phyloP scores from a whole-genome alignment of 2,797 vertebrate species.

The Enteromius afrohamiltoni region DNA sequence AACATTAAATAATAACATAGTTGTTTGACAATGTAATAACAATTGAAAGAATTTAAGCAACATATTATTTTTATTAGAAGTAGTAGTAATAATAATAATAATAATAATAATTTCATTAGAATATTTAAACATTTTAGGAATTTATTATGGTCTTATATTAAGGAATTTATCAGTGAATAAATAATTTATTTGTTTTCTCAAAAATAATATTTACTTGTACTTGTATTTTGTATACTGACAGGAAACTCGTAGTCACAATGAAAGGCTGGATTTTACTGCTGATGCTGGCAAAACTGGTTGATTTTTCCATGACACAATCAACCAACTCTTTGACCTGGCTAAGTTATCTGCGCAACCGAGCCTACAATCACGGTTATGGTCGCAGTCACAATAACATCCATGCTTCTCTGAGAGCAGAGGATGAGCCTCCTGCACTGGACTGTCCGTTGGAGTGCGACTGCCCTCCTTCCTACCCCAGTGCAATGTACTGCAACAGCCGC shows the following conservation, averaged over 20 bases:
- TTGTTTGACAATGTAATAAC: neutral
- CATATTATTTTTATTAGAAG: neutral
- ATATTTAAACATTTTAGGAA: neutral
- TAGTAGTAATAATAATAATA: neutral
- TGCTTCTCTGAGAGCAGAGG: conserved; percentile 58
- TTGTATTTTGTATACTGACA: conserved; percentile 3
- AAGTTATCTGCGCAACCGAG: conserved; percentile 68
- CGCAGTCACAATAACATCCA: conserved; percentile 67
- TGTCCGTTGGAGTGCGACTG: conserved; percentile 95
- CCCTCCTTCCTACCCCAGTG: conserved; percentile 83
- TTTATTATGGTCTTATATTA: neutral
- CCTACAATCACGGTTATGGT: conserved; percentile 64
- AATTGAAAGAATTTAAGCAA: neutral
- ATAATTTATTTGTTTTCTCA: neutral
- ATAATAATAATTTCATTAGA: neutral
- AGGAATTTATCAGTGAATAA: neutral
- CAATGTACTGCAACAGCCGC: conserved; percentile 93
- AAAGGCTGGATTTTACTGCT: conserved; percentile 59
- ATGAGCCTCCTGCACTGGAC: conserved; percentile 69
- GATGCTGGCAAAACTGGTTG: conserved; percentile 64
- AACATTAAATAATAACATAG: no score
- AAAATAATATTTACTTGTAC: neutral
- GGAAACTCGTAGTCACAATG: conserved; percentile 66
- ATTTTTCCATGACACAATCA: conserved; percentile 62
- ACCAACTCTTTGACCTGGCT: conserved; percentile 72